Base-by-base conservation (phyloP, 2,113 vertebrate species). In the Boulengeromyrus knoepffleri region DNA sequence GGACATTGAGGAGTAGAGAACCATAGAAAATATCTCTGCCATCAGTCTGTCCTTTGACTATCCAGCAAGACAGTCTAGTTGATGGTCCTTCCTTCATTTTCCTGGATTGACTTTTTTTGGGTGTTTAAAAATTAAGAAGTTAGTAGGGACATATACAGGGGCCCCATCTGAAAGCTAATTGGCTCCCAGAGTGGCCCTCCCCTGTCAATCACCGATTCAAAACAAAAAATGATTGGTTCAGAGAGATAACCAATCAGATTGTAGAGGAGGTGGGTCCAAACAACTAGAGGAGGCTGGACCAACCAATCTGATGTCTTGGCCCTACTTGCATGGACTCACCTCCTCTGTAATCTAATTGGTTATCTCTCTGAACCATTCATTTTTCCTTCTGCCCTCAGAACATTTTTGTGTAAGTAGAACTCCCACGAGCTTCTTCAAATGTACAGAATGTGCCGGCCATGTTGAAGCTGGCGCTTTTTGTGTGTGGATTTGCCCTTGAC, bases 401-500 rank as follows among this genome's bases (percentile, higher is more conserved):
- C 53, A 56, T 7, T 7, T 56, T 21, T 21, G 19, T 21, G 53
- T 56, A 21, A 56, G 53, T 56, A 21, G 53, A 56, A 21, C 53
- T 56, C 53, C 53, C 53, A 56, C 5, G 0, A 21, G 53, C 53
- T 56, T 77, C 21, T 46, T 46, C 1, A 84, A 84, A n/a, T 21
- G 42, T 42, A 45, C 3, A 8, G 21, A 85, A 46, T 42, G 39
- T 49, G 8, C 42, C 6, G 1, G 10, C 45, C 39, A 47, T 46
- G 83, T n/a, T 47, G 45, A 53, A 87, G 7, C 89, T 3, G 85
- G 15, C 31, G 24, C 36, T 24, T 21, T 62, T 13, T 27, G 31
- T 80, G 46, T 74, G 10, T 46, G 31, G 89, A 85, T 85, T 52
- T 91, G 62, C 87, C 83, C 15, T 91, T 46, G 90, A 36, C 92